These are phyloP conservation scores for Chlamydotis undulata DNA, from an alignment of 2,113 vertebrate genomes.

Conservation along the genomic window DNA sequence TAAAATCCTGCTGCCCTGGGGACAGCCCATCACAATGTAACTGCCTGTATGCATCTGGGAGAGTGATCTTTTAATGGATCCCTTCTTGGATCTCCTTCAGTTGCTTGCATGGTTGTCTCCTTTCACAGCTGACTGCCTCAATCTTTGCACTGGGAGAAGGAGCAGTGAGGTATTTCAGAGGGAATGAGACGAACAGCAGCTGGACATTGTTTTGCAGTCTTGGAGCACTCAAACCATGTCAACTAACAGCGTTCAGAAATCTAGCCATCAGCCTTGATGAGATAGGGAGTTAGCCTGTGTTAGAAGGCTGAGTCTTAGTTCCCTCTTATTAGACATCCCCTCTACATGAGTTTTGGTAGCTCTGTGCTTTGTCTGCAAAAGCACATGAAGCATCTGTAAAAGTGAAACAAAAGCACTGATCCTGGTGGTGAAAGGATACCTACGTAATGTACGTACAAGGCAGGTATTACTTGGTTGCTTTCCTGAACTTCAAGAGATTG, in stretches of 20 bases:
- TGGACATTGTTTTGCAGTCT: fast-evolving
- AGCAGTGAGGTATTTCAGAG: background rate
- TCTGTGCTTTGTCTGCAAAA: background rate
- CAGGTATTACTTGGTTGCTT: background rate
- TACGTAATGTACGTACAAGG: fast-evolving
- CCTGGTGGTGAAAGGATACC: background rate
- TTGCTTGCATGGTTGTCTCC: background rate
- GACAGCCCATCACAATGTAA: background rate
- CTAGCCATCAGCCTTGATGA: background rate
- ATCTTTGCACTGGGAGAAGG: background rate
- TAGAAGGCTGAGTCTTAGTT: background rate
- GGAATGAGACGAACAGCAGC: background rate
- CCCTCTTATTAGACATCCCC: background rate
- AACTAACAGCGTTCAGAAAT: background rate
- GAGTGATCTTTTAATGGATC: background rate
- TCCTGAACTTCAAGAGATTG: background rate
- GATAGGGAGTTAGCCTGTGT: background rate
- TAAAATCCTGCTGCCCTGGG: background rate
- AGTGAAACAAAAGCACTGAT: background rate
- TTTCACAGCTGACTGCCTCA: background rate
- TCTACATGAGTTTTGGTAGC: background rate
- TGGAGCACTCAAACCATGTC: background rate
- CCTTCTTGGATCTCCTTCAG: background rate
- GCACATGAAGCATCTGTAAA: background rate
- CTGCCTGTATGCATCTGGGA: background rate